Base-by-base conservation (phyloP, 2,888 invertebrate genomes). In the Vanessa cardui region DNA sequence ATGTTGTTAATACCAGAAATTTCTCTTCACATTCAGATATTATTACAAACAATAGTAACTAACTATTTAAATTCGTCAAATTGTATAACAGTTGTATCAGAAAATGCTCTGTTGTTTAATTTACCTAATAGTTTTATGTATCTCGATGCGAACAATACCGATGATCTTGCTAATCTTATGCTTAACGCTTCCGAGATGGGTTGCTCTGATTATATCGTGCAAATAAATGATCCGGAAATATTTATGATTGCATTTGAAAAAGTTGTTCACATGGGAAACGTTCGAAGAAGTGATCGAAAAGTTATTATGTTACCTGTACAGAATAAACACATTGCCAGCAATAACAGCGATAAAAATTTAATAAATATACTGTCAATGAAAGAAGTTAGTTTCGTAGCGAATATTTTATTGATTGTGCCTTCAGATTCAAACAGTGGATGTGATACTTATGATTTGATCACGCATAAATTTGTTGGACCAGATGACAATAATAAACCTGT, bases 201-300 rank as follows among this genome's bases (percentile, higher is more conserved):
- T 15, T 94, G 93, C 77, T 90, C 91, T 15, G 93, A 91, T 79
- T 93, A 90, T 66, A 79, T 93, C 6, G 82, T 93, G 12, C 79
- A 79, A 71, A 80, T 89, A 80, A 71, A 74, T 62, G 75, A 92
- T 59, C 88, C 94, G 1, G 60, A 76, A 58, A 69, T 71, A 9
- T 92, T 93, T 70, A 84, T 94, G 78, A 64, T 65, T 6, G 82
- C 86, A 0, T 86, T 92, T 63, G 93, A 93, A 70, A 78, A 79
- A 72, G 84, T 86, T 16, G 83, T 84, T 50, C 90, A 85, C 71
- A 66, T 78, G 18, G 89, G 88, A 49, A 84, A 80, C 63, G 79
- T 85, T 26, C 85, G 94, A 74, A 87, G 90, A 74, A 91, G 93
- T 75, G 83, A 89, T 62, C 85, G 89, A 76, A 93, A 87, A 76